These are phyloP conservation scores for Tokudaia tokunoshimensis DNA, from an alignment of 2,797 vertebrate genomes.

Conservation along the genomic window DNA sequence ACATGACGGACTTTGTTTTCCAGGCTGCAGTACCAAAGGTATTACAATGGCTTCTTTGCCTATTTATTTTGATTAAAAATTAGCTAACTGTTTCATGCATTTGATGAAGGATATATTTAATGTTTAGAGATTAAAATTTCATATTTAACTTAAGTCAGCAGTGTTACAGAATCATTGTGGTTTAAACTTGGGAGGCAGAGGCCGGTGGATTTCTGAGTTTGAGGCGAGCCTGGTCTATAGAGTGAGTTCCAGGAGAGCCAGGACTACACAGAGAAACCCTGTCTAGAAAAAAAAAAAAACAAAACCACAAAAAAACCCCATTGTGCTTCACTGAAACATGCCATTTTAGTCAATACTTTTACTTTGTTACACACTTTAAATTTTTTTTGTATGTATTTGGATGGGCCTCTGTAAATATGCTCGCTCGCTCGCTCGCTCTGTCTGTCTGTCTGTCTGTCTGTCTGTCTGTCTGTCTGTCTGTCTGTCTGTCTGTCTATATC, in stretches of 20 bases:
- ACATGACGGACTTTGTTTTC: slow-evolving; percentile 99
- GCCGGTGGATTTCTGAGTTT: no score
- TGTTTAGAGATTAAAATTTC: slow-evolving; percentile 55
- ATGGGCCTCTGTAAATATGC: background rate
- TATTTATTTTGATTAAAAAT: slow-evolving; percentile 69
- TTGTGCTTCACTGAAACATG: slow-evolving; percentile 12
- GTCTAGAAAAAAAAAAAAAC: no score
- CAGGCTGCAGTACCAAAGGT: slow-evolving; percentile 99
- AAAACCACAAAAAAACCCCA: background rate
- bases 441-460: background rate
- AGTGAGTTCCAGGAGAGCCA: no score
- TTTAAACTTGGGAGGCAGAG: background rate
- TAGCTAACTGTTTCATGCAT: background rate
- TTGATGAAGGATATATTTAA: slow-evolving; percentile 62
- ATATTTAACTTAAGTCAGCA: slow-evolving; percentile 39
- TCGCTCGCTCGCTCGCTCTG: no score
- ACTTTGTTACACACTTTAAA: slow-evolving; percentile 22
- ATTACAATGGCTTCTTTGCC: slow-evolving; percentile 66
- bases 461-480: background rate
- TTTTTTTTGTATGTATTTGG: background rate
- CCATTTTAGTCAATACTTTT: slow-evolving; percentile 57
- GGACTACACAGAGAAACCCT: no score
- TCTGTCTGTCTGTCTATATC: background rate
- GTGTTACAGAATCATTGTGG: background rate
- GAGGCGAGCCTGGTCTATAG: no score